Evolutionary conservation across 2,888 invertebrate genomes (phyloP).

Genomic region (Colostygia pectinataria): DNA sequence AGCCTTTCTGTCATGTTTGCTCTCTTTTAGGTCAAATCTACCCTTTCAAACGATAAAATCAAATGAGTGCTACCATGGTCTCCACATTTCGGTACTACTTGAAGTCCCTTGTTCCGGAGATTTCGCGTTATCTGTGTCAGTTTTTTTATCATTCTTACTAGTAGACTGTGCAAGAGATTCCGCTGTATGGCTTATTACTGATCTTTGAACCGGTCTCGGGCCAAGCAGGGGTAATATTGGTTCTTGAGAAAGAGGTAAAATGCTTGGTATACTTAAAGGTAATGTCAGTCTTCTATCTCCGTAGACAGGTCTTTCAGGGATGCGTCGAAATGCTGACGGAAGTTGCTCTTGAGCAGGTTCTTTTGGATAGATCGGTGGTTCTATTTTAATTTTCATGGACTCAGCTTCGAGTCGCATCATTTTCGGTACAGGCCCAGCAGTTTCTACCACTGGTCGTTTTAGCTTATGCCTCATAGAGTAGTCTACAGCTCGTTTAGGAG

Average conservation of each 20-base stretch:
- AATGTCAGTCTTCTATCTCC: conserved; percentile 51
- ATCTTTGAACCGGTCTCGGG: conserved; percentile 40
- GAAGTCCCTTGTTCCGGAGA: conserved; percentile 67
- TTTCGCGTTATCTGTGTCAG: conserved; percentile 57
- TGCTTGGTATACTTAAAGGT: conserved; percentile 64
- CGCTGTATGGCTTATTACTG: conserved; percentile 76
- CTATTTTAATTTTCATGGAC: conserved; percentile 23
- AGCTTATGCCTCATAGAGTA: conserved; percentile 71
- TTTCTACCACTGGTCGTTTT: conserved; percentile 61
- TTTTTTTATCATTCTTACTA: conserved; percentile 32
- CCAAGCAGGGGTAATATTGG: conserved; percentile 26
- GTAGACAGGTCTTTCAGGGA: conserved; percentile 47
- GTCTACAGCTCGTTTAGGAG: conserved; percentile 75
- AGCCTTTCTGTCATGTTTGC: too few relatives aligned
- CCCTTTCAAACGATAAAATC: too few relatives aligned
- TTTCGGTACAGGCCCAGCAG: conserved; percentile 61
- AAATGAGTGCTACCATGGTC: conserved; percentile 59
- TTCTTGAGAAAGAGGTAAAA: conserved; percentile 37
- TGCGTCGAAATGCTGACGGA: conserved; percentile 54
- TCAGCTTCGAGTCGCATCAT: conserved; percentile 49
- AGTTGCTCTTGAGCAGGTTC: conserved; percentile 43
- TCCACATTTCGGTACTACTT: conserved; percentile 68
- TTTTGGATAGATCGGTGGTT: conserved; percentile 38
- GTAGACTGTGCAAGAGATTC: conserved; percentile 64
- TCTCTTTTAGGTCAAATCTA: too few relatives aligned